Base-by-base conservation (phyloP, 2,888 invertebrate species). In the Acanthosepion esculentum region DNA sequence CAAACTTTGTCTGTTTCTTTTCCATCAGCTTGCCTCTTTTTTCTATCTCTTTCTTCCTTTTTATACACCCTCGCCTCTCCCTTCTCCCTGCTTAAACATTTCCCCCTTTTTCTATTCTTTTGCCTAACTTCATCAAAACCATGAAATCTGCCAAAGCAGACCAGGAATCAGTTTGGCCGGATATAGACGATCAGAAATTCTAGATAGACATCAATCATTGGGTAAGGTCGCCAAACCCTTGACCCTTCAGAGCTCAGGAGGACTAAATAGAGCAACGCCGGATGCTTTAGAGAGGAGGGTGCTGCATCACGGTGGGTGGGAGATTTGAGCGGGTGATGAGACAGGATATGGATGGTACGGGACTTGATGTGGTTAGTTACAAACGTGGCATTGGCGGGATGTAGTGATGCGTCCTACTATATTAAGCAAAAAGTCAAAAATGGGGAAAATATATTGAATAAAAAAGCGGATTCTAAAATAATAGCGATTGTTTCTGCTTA, bases 81-180 rank as follows among this genome's bases (percentile, higher is more conserved):
- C n/a, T 8, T n/a, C n/a, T 8, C 8, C n/a, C 10, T 78, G 8
- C n/a, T 12, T n/a, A n/a, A 12, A 7, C 78, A n/a, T n/a, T n/a
- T n/a, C n/a, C n/a, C n/a, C 12, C 7, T 78, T n/a, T 78, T n/a
- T n/a, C n/a, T 10, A 78, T 12, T 78, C 78, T 78, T 78, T 78
- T 78, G n/a, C 78, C 78, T 64, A 64, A 64, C 64, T 64, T 78
- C 78, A 78, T 78, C 78, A 78, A 78, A 78, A 78, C 78, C 78
- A 78, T 78, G 78, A 78, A 78, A 78, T 78, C 78, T 78, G 78
- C 78, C 78, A 78, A 78, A 78, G n/a, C 78, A 78, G n/a, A n/a
- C 78, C n/a, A 78, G 78, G 78, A 78, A 78, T 78, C 78, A 78
- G 78, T 78, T n/a, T 78, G 78, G n/a, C 78, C 78, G 78, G 78